Base-by-base conservation (phyloP, 2,113 vertebrate species). In the Bubo blakistoni region DNA sequence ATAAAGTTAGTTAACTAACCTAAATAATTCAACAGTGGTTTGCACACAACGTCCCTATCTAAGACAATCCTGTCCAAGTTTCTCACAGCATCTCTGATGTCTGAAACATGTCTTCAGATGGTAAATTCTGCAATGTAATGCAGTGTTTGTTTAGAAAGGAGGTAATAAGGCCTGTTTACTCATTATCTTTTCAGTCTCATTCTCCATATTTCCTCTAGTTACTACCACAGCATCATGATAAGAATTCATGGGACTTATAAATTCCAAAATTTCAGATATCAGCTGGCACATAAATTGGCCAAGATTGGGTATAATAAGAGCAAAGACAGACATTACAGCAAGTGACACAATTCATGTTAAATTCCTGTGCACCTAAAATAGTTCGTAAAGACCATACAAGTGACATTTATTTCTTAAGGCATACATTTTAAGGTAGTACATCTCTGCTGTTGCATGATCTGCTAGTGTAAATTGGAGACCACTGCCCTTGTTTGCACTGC, bases 211-310 rank as follows among this genome's bases (percentile, higher is more conserved):
- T 46, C 62, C 51, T 34, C 15, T 61, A 73, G 5, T 83, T 36
- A 27, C 54, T 57, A 73, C 16, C 27, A 83, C 34, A 70, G 47
- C 6, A 70, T 32, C 40, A 73, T 20, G 13, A 42, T 44, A 70
- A 58, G 16, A 19, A 69, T 71, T 71, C 15, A 65, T 0, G 0
- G 38, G 3, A 90, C 17, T 74, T 32, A 30, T 0, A 13, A 42
- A 63, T 70, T 61, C 36, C 46, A 62, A 34, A 73, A 88, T 58
- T 61, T 81, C 18, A 51, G 46, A 86, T 65, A 63, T 27, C 24
- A 86, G 7, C 10, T 66, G 9, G 11, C 25, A 32, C 36, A 73
- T 49, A 62, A 77, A 70, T 29, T 73, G 27, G n/a, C 5, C 21
- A 86, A 81, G n/a, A 55, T 2, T 40, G 2, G 20, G 27, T 21